Conservation (phyloP, 2,797 vertebrate species). For the Myiotriccus ornatus region DNA sequence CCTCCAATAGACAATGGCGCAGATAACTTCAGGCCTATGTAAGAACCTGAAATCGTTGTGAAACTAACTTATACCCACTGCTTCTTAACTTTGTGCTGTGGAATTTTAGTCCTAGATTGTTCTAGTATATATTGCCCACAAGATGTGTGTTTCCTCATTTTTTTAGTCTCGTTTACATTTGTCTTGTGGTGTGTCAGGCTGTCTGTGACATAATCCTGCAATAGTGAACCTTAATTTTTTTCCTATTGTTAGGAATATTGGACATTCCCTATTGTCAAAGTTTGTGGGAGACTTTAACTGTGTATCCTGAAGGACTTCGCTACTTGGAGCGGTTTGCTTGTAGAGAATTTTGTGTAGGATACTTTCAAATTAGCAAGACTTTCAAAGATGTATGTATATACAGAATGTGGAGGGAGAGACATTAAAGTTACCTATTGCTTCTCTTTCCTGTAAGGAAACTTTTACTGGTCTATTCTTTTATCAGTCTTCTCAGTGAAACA, state of each 20-base stretch:
- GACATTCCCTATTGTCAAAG: constrained; percentile 49
- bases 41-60: constrained; percentile 78
- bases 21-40: constrained; percentile 87
- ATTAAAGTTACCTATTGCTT: constrained; percentile 12
- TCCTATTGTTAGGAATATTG: not conserved
- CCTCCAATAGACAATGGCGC: constrained; percentile 87
- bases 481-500: constrained; percentile 53
- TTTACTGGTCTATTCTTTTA: constrained; percentile 1
- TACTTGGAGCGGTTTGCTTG: not conserved
- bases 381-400: not conserved
- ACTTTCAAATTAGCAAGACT: constrained; percentile 34
- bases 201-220: constrained; percentile 62
- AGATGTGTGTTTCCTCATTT: constrained; percentile 50
- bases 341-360: constrained; percentile 26
- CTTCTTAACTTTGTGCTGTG: constrained; percentile 71
- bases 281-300: constrained; percentile 11
- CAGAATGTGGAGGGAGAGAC: constrained; percentile 25
- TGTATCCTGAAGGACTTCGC: constrained; percentile 31
- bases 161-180: constrained; percentile 51
- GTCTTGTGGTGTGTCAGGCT: constrained; percentile 53
- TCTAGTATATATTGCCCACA: constrained; percentile 52
- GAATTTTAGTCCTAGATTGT: constrained; percentile 66
- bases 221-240: constrained; percentile 37
- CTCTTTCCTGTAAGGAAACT: constrained; percentile 44
- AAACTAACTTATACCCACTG: constrained; percentile 68